Percentiles rank a stretch among this genome's conserved stretches.
Evolutionary conservation across 2,797 vertebrate genomes (phyloP).

Genomic region (Melanotaenia trifasciata): DNA sequence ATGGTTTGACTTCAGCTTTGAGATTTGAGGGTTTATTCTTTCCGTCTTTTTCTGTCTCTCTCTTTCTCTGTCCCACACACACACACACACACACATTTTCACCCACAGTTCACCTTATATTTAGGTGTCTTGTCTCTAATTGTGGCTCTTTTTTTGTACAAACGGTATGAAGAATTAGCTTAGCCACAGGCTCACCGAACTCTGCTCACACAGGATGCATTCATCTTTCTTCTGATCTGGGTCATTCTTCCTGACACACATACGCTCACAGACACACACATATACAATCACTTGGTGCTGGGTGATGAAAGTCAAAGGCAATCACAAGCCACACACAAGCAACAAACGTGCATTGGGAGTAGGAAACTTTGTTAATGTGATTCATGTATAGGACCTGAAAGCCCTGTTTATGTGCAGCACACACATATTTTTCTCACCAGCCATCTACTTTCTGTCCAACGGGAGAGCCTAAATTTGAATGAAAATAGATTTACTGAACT

Average conservation of each 20-base stretch:
- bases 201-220: constrained; percentile 36
- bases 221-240: constrained; percentile 67
- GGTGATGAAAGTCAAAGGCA: constrained; percentile 79
- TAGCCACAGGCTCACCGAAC: constrained; percentile 26
- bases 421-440: neutral
- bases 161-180: constrained; percentile 28
- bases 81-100: neutral
- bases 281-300: constrained; percentile 41
- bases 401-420: neutral
- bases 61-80: neutral
- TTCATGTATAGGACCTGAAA: constrained; percentile 30
- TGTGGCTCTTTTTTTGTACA: constrained; percentile 34
- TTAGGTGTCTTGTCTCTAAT: constrained; percentile 16
- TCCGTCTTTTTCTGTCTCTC: neutral
- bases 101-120: constrained; percentile 17
- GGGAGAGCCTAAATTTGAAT: constrained; percentile 32
- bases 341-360: constrained; percentile 37
- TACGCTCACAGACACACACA: neutral
- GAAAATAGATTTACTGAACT: constrained; percentile 39
- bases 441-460: constrained; percentile 14
- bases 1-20: constrained; percentile 73
- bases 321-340: constrained; percentile 65
- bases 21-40: constrained; percentile 61
- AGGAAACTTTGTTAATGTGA: constrained; percentile 44
- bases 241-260: constrained; percentile 55